Evolutionary conservation across 2,113 vertebrate genomes (phyloP), one percentile per base, ranked within the genome.

Genomic region (Osmerus mordax): DNA sequence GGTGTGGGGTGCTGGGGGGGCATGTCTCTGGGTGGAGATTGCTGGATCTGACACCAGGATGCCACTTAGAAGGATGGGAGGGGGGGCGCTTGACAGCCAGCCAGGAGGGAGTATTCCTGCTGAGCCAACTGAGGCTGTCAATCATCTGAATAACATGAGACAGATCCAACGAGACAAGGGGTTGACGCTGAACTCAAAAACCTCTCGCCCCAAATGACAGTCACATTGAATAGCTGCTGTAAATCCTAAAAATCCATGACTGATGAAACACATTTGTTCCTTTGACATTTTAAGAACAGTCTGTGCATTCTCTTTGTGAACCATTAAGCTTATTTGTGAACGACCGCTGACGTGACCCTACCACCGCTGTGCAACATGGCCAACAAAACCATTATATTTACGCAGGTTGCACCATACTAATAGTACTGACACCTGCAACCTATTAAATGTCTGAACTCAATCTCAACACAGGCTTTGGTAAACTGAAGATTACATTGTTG

Each of bases 401-500:
- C 47, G 41, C 36, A 67, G 71, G 55, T 21, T 64, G 13, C 60
- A 68, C 64, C 60, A 75, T 47, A 55, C 52, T 13, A 64, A 69
- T 52, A 78, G 25, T 63, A 74, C 67, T 67, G 59, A 79, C 69
- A 61, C 52, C 41, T 36, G 64, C 77, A 75, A 75, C 60, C 71
- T 73, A 60, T 77, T 60, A 9, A 9, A 16, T 76, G 65, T 74
- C 32, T 84, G 58, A 64, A 70, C 62, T 56, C 65, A 18, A 28
- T 36, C 53, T 76, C 55, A 63, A 63, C 32, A 78, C 68, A 64
- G 75, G 75, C 80, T 84, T 88, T 86, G 84, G 82, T 83, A 80
- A 63, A 72, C 72, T 65, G 69, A 23, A 67, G 12, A 78, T 80
- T 67, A 67, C 32, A 76, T 67, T 78, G 77, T 71, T 73, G 72